Evolutionary conservation across 2,113 vertebrate genomes (phyloP), one percentile per base, ranked within the genome.

Genomic region (Psilopsiagon aurifrons): DNA sequence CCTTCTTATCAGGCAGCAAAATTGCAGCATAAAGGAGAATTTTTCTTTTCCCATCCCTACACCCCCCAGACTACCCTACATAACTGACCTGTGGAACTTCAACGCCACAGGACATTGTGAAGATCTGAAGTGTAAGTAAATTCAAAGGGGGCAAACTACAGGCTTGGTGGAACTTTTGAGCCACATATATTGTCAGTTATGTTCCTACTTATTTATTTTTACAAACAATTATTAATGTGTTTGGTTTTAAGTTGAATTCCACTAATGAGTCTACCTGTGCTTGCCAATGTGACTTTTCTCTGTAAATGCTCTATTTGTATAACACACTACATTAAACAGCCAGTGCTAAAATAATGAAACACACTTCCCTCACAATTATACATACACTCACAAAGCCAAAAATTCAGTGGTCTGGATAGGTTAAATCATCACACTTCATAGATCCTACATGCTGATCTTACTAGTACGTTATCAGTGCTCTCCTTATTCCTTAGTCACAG

Each of bases 391-490:
- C 0, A 6, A 86, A 92, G 37, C 24, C 28, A 88, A 12, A n/a
- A 54, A 9, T 60, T 68, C 51, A 60, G 35, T 20, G 28, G 25
- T 37, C 35, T 80, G 23, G 91, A 49, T 10, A 64, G 47, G 68
- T 55, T n/a, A 70, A 75, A 82, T 37, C 60, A 67, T 90, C 41
- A 52, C 10, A 39, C 12, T 67, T 54, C 23, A n/a, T 4, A 63
- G 60, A 87, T 35, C 43, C 23, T 63, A 27, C 31, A 47, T 0
- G 0, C 28, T 2, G 7, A 54, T 35, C 41, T 66, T 14, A 39
- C 33, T 37, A 51, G 10, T 23, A 63, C 0, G 0, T 18, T 49
- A 54, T 13, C 4, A 10, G 25, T 0, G 1, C 28, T 51, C 31
- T 69, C 33, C 62, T 69, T 23, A 37, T 68, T 80, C 43, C 63